Evolutionary conservation across 2,797 vertebrate genomes (phyloP).

Genomic region (Cottoperca gobio): DNA sequence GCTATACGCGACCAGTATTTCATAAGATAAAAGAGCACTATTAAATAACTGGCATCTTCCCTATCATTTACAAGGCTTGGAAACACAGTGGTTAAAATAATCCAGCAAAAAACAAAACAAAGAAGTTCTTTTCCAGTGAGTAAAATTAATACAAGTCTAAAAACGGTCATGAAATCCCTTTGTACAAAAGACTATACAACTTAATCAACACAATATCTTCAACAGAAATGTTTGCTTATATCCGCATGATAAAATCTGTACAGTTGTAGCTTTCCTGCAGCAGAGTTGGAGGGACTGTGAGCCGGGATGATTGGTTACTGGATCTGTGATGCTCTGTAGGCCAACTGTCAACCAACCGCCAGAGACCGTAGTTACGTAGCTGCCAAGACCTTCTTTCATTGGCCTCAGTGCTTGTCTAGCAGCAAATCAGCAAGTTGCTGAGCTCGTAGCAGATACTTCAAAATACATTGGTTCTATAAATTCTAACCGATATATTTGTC

Average conservation of each 20-base stretch:
- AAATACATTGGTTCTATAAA: constrained; percentile 76
- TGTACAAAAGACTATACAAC: constrained; percentile 92
- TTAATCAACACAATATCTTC: constrained; percentile 84
- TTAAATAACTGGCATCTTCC: constrained; percentile 89
- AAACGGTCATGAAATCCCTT: constrained; percentile 87
- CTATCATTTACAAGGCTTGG: constrained; percentile 84
- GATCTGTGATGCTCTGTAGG: constrained; percentile 64
- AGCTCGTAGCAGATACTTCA: constrained; percentile 82
- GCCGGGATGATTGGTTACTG: constrained; percentile 59
- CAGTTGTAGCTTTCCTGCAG: constrained; percentile 78
- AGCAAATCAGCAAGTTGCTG: constrained; percentile 86
- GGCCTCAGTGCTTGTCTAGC: constrained; percentile 87
- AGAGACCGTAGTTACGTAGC: constrained; percentile 78
- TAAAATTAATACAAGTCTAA: constrained; percentile 83
- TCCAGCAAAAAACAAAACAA: constrained; percentile 74
- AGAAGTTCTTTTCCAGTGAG: constrained; percentile 85
- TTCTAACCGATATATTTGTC: constrained; percentile 72
- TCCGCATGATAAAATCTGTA: constrained; percentile 77
- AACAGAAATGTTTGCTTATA: constrained; percentile 76
- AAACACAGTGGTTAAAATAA: constrained; percentile 89
- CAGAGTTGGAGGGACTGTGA: constrained; percentile 76
- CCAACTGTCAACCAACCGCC: constrained; percentile 54
- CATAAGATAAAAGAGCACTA: constrained; percentile 84
- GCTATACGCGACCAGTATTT: constrained; percentile 83
- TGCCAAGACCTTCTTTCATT: constrained; percentile 82